Base-by-base conservation (phyloP, 2,797 vertebrate species). In the Oreortyx pictus region DNA sequence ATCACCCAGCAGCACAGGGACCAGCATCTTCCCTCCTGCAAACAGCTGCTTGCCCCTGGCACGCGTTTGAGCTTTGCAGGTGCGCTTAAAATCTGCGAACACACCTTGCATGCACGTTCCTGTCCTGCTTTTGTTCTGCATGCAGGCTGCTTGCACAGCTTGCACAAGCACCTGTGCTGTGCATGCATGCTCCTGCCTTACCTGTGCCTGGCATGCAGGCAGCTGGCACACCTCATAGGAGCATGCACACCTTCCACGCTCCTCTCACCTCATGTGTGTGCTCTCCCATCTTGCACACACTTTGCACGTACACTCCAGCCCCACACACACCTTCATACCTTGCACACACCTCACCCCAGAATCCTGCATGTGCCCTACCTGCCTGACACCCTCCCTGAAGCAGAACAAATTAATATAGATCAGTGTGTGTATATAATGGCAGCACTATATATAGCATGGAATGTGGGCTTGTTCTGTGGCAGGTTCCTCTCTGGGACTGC, bases 51-150 rank as follows among this genome's bases (percentile, higher is more conserved):
- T 18, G 17, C 24, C 24, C n/a, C 44, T 74, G 14, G 60, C 20
- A 17, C 19, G n/a, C 17, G 3, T 27, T 39, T 0, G 22, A 27
- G 56, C 52, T 80, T 74, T 78, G 41, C 64, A 41, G 2, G 0
- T 0, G 1, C 0, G 0, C 24, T 39, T 12, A 27, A 8, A 52
- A 35, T 23, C 72, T 31, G 33, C 41, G 44, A 54, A 37, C 5
- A 1, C 12, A 2, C 9, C 64, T 59, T 29, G 46, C 64, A 17
- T 2, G 44, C 65, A 25, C 5, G 18, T 19, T 14, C 11, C 61
- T 20, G 39, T 27, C 27, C 9, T 0, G 0, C 13, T 22, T 7
- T 20, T 0, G 1, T 12, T 47, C 39, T 20, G 23, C 16, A 0
- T 5, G 61, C 11, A n/a, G 25, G 1, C 2, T 5, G 33, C 46